Evolutionary conservation across 1,140 invertebrate species (phyloP), one percentile per base, ranked within the genome.

Genomic region (Cryptotermes secundus): DNA sequence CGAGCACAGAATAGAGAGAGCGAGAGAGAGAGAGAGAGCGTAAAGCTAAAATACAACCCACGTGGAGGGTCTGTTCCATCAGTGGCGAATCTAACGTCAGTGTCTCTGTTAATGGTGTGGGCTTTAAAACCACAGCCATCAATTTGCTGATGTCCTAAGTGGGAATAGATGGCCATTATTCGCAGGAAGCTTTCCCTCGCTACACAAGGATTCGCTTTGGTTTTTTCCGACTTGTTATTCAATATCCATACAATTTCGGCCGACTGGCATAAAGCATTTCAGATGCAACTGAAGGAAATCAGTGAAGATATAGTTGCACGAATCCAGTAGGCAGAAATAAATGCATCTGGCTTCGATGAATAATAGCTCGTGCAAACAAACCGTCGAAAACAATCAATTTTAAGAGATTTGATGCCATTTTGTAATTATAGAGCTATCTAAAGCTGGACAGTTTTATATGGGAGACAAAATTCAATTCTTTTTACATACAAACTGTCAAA

Each of bases 61-160:
- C 59, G 59, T 72, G 59, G 59, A 31, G n/a, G n/a, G 59, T 16
- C 59, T 31, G 14, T 72, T 72, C 59, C 59, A 72, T 72, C 59
- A 72, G n/a, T 72, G 59, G 59, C 59, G 59, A 72, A 72, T 72
- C 59, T 31, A 72, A 72, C 59, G 31, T 31, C n/a, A 72, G 59
- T 72, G 59, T 72, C 59, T 72, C n/a, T 31, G n/a, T 72, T 72
- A 72, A 72, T 72, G 59, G 59, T 31, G 31, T 16, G 59, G 59
- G 59, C 59, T 72, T 72, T 72, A 72, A 72, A 72, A 72, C 59
- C 59, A n/a, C 59, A 72, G 26, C 59, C 59, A 72, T 72, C 59
- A 72, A 31, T 72, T 31, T 72, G 59, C 31, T 72, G 19, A 31
- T n/a, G 26, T 31, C 31, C 6, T 31, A 72, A 72, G 59, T n/a